These are phyloP conservation scores for Oligia fasciuncula DNA, from an alignment of 2,888 invertebrate species.

Conservation along the genomic window DNA sequence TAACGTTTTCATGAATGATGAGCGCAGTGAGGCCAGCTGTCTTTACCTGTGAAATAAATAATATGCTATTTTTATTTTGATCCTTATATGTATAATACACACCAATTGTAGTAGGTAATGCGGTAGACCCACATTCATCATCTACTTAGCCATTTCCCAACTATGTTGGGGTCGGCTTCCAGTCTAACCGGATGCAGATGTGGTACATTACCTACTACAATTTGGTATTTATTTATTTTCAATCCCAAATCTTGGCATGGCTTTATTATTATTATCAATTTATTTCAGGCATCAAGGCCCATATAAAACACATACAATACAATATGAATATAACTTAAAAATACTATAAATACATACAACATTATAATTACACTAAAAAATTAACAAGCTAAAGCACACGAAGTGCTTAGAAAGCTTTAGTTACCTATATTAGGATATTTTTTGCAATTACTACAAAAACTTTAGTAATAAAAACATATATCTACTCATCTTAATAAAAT, in stretches of 20 bases:
- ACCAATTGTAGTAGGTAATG: no score
- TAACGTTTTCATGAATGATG: conserved; percentile 83
- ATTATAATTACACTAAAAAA: no score
- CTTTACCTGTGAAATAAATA: conserved; percentile 73
- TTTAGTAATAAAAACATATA: background rate
- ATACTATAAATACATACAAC: no score
- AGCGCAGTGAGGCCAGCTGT: conserved; percentile 71
- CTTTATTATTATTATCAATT: background rate
- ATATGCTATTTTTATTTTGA: background rate
- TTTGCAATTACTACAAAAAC: background rate
- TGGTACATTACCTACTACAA: background rate
- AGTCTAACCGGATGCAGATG: no score
- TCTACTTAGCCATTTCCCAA: no score
- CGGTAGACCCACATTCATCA: no score
- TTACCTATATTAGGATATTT: background rate
- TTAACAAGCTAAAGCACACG: no score
- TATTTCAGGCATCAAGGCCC: no score
- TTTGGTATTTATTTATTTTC: background rate
- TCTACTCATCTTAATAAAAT: background rate
- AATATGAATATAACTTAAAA: no score
- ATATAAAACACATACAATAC: no score
- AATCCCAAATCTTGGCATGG: background rate
- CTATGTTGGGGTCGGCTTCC: no score
- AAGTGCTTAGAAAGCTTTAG: no score
- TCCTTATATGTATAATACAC: background rate